Evolutionary conservation across 2,888 invertebrate genomes (phyloP), one percentile per base, ranked within the genome.

Genomic region (Noctua pronuba): DNA sequence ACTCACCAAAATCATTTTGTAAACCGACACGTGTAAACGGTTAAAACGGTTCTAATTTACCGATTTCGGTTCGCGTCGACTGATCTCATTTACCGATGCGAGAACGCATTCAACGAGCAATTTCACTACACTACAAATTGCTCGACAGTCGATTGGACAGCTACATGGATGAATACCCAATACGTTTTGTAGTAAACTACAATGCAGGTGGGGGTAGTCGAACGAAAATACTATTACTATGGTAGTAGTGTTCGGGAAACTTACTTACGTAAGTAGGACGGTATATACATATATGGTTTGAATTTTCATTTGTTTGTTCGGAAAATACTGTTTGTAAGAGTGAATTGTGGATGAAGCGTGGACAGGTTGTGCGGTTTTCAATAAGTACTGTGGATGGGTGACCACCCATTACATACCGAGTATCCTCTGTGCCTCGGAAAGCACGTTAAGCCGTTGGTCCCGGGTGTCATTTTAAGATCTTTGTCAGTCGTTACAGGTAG

Each of bases 31-130:
- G 28, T 77, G 31, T 16, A 67, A 60, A n/a, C 21, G 7, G 58
- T 52, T 79, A 24, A 67, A 73, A 28, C 41, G 16, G 24, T 35
- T 21, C 18, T 16, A 60, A 67, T 79, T 79, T 28, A 35, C 35
- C 60, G 28, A 35, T 28, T 44, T 44, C 28, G 72, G 46, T 31
- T n/a, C n/a, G 55, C n/a, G 64, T 62, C n/a, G 41, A 66, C 41
- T 73, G 58, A 66, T 79, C 49, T 79, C 41, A 79, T 73, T 79
- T 67, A 70, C 31, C 38, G 44, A 71, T 75, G 70, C 70, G 70
- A 31, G 52, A 81, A 38, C 46, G n/a, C 69, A 35, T 16, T 24
- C 11, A 35, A 13, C 46, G 38, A 73, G 2, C 31, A 21, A 24
- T 68, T 67, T 24, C 21, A n/a, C 64, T 5, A n/a, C 21, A 13